Base-by-base conservation (phyloP, 2,113 vertebrate species). In the Macaca nemestrina region DNA sequence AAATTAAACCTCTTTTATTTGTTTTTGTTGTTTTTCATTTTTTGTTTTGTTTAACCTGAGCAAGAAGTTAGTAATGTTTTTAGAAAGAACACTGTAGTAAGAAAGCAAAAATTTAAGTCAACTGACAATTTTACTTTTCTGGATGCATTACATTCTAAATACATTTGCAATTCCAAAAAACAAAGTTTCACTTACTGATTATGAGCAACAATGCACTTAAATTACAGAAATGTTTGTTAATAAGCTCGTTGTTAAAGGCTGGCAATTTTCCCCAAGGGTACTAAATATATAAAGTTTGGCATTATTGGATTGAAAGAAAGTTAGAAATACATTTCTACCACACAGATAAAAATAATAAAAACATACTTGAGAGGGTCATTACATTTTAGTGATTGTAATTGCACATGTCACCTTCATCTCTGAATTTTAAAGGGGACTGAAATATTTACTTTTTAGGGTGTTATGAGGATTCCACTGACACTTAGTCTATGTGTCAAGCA, bases 321-420 rank as follows among this genome's bases (percentile, higher is more conserved):
- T 50, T 92, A 93, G 40, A 93, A 68, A 73, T 93, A 38, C 27
- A 86, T 67, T 92, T 90, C 48, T 73, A 90, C n/a, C 5, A 86
- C 59, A 95, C n/a, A 82, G 64, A 92, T 92, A 90, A 96, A 93
- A 97, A 90, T 93, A 90, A 83, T 79, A 68, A 80, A 94, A 95
- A 88, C 8, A 68, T 76, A 52, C 72, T 93, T 95, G 85, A 92
- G 84, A 94, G 38, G 32, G 59, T 93, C 55, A 89, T 94, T 78
- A 94, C 30, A 93, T 96, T 96, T 94, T 94, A 94, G 86, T 48
- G 40, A 80, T 79, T 86, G 59, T 75, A 59, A 81, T 90, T 88
- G 45, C n/a, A 68, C 85, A 79, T 94, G 52, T 88, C 50, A 80
- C 23, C 17, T 88, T 91, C 23, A 79, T 78, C 12, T 75, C 40